Conservation (phyloP, 2,888 invertebrate genomes). For the Clepsis dumicolana region DNA sequence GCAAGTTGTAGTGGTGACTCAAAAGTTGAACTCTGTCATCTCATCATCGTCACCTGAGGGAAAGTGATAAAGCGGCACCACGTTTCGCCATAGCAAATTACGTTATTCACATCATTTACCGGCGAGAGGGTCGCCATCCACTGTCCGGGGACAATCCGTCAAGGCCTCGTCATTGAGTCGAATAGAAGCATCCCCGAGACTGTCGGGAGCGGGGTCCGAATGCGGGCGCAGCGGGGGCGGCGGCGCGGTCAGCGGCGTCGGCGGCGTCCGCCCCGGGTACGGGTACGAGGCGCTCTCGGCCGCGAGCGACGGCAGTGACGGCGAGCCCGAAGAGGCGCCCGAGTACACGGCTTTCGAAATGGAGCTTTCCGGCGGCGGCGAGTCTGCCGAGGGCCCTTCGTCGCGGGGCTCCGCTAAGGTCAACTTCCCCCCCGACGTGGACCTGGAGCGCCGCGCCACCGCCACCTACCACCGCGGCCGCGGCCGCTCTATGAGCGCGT, state of each 20-base stretch:
- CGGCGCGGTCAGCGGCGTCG: conserved; percentile 63
- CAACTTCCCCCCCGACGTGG: conserved; percentile 88
- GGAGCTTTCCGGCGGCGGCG: conserved; percentile 77
- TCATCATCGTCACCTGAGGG: conserved; percentile 48
- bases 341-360: conserved; percentile 79
- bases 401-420: conserved; percentile 87
- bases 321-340: conserved; percentile 74
- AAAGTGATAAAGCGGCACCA: conserved; percentile 69
- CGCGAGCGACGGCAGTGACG: conserved; percentile 81
- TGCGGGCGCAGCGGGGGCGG: conserved; percentile 59
- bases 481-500: conserved; percentile 93
- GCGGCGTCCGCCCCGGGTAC: conserved; percentile 81
- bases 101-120: conserved; percentile 79
- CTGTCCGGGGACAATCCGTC: conserved; percentile 69
- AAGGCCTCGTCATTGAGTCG: conserved; percentile 81
- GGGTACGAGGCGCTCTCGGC: conserved; percentile 83
- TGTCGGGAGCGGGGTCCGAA: conserved; percentile 71
- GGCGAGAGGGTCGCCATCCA: conserved; percentile 71
- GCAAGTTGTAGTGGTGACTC: conserved; percentile 42
- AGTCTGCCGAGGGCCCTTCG: conserved; percentile 76
- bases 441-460: conserved; percentile 74
- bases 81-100: conserved; percentile 83
- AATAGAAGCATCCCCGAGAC: conserved; percentile 75
- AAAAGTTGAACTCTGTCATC: conserved; percentile 37
- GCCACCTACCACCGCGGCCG: conserved; percentile 82